Conservation (phyloP, 2,888 invertebrate genomes). For the Polietes domitor region DNA sequence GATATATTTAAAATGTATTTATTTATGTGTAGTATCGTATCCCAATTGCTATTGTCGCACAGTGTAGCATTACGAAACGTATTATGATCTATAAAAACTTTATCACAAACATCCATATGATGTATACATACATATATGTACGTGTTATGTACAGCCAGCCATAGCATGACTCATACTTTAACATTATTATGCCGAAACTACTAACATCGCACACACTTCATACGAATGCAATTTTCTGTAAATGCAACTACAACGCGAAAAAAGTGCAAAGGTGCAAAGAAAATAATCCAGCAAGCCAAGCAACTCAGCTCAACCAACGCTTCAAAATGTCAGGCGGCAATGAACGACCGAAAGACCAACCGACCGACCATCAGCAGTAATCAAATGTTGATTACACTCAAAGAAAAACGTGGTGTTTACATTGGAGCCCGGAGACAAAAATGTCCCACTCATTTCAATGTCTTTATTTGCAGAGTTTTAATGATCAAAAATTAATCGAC, state of each 20-base stretch:
- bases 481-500: too few relatives aligned
- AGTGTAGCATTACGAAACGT: slow-evolving; percentile 10
- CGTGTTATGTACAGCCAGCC: background rate
- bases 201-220: too few relatives aligned
- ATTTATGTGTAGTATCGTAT: too few relatives aligned
- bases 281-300: slow-evolving; percentile 30
- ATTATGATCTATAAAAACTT: slow-evolving; percentile 5
- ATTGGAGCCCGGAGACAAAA: too few relatives aligned
- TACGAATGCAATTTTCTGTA: slow-evolving; percentile 36
- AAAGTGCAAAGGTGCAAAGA: slow-evolving; percentile 56
- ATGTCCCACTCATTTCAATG: too few relatives aligned
- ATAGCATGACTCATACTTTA: slow-evolving; percentile 49
- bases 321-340: slow-evolving; percentile 62
- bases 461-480: too few relatives aligned
- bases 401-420: too few relatives aligned
- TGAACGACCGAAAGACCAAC: slow-evolving; percentile 45
- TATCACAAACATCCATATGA: background rate
- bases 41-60: too few relatives aligned
- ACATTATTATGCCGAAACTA: slow-evolving; percentile 35
- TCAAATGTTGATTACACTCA: slow-evolving; percentile 40
- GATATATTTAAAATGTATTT: too few relatives aligned
- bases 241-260: background rate
- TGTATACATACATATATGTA: background rate
- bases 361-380: slow-evolving; percentile 54
- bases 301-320: slow-evolving; percentile 44